Evolutionary conservation across 2,797 vertebrate species (phyloP).

Genomic region (Arctocebus calabarensis): DNA sequence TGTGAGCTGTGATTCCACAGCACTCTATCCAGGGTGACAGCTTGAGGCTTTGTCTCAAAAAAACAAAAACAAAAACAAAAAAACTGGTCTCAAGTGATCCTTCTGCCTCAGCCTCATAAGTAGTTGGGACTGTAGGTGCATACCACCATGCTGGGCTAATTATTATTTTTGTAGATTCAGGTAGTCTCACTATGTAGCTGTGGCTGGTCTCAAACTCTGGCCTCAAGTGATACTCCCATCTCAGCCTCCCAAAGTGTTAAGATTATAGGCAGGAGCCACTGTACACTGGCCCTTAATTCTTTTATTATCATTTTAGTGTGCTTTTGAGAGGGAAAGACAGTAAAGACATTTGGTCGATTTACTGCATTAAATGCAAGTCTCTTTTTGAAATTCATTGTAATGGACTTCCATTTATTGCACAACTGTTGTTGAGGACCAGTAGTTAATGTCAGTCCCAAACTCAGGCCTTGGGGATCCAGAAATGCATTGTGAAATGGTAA

Average conservation of each 20-base stretch:
- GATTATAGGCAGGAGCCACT: not conserved
- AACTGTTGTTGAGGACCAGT: not conserved
- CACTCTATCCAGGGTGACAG: no score
- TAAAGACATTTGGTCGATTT: not conserved
- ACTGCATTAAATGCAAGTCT: not conserved
- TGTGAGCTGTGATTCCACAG: no score
- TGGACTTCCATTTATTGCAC: not conserved
- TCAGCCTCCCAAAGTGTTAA: not conserved
- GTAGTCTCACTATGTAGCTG: not conserved
- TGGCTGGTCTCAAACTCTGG: not conserved
- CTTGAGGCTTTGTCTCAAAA: no score
- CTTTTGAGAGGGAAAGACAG: not conserved
- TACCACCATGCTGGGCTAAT: not conserved
- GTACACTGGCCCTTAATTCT: not conserved
- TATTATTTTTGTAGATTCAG: not conserved
- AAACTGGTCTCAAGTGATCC: no score
- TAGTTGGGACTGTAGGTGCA: not conserved
- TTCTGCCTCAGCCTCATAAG: not conserved
- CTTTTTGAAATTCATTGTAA: constrained; percentile 21
- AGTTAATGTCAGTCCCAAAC: not conserved
- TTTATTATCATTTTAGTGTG: constrained; percentile 26
- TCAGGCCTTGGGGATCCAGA: not conserved
- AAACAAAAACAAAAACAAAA: no score
- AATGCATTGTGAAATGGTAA: not conserved
- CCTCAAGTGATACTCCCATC: not conserved